phyloP scores from a whole-genome alignment of 2,113 vertebrate species.

The mouse (Mus musculus) region GRCm39 chr14:101224001-101224500 shows the following conservation, averaged over 20 bases:
- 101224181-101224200: background rate
- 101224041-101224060: too few species aligned
- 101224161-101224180: conserved; percentile 21
- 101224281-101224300: background rate
- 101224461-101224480: too few species aligned
- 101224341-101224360: background rate
- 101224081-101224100: too few species aligned
- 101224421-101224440: too few species aligned
- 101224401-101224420: too few species aligned
- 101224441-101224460: too few species aligned
- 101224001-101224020: too few species aligned
- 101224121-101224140: conserved; percentile 1
- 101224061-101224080: too few species aligned
- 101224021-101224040: too few species aligned
- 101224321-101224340: background rate
- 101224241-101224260: conserved; percentile 15
- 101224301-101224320: background rate
- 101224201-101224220: background rate
- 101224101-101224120: background rate
- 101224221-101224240: conserved; percentile 41
- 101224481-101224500: too few species aligned
- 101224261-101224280: background rate
- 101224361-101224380: too few species aligned
- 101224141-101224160: conserved; percentile 7
- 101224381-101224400: too few species aligned